Evolutionary conservation across 1,140 invertebrate species (phyloP), one percentile per base, ranked within the genome.

Genomic region (Papilio helenus): DNA sequence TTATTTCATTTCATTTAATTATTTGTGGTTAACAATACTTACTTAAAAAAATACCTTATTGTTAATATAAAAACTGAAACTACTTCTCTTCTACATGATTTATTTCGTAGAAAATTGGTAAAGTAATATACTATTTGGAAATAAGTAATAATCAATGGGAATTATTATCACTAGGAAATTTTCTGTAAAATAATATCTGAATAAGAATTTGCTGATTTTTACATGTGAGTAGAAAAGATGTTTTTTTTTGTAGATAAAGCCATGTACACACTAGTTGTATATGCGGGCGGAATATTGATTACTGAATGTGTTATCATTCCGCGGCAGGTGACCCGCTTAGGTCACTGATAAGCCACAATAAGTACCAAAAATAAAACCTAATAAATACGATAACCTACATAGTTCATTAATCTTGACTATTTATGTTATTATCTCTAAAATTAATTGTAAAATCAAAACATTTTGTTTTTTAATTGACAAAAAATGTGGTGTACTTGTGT

Each of bases 261-360:
- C 18, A 55, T 5, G 7, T 8, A 20, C 51, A 55, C 51, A 55
- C 51, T 55, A 29, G 42, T 29, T 20, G n/a, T 74, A 18, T 18
- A 34, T 51, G 73, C 73, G 73, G 73, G 73, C 51, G 49, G 46
- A 26, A 55, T 76, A 76, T 76, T 76, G 73, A 76, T 76, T 76
- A 76, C 51, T 72, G 42, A 10, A 34, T 29, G n/a, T 49, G 72
- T 74, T 74, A 74, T 74, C 72, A 49, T 49, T n/a, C 34, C 20
- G 39, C 44, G 72, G 10, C 18, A 26, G 20, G 42, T 74, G 72
- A 49, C 72, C 72, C 44, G 26, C 44, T 51, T 74, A 46, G 72
- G n/a, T 49, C 29, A 34, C 14, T 51, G 72, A 51, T 74, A 73
- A 73, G n/a, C 10, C 18, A 20, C 34, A 49, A 44, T 73, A 18